Conservation (phyloP, 2,113 vertebrate genomes). For the Lagopus muta region DNA sequence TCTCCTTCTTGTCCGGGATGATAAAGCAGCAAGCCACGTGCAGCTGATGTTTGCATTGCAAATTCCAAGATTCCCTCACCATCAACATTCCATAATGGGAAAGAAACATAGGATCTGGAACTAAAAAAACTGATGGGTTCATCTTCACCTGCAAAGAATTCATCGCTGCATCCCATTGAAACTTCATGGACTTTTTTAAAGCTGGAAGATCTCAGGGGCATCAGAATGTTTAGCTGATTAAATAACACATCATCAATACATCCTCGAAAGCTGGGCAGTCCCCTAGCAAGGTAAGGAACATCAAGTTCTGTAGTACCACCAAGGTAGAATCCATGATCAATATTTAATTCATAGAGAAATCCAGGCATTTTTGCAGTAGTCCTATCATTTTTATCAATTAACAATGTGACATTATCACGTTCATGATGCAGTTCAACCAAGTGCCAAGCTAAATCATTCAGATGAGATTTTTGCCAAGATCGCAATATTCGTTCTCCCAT, state of each 20-base stretch:
- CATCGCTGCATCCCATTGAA: constrained; percentile 88
- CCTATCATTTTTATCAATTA: constrained; percentile 83
- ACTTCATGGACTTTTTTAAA: constrained; percentile 88
- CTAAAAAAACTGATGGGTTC: constrained; percentile 93
- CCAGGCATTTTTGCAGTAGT: constrained; percentile 71
- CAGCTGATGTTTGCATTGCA: constrained; percentile 81
- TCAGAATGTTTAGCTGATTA: constrained; percentile 85
- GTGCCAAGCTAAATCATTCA: constrained; percentile 91
- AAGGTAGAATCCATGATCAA: constrained; percentile 82
- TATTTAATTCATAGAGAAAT: constrained; percentile 69
- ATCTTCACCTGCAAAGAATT: constrained; percentile 87
- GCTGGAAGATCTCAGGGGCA: constrained; percentile 85
- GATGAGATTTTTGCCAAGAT: constrained; percentile 78
- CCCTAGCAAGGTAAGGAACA: constrained; percentile 76
- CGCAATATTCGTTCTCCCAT: constrained; percentile 76
- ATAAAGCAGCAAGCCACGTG: constrained; percentile 86
- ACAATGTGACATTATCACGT: constrained; percentile 74
- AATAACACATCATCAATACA: constrained; percentile 88
- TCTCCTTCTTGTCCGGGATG: constrained; percentile 81
- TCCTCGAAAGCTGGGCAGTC: constrained; percentile 79
- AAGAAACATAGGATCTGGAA: constrained; percentile 86
- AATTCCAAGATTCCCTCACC: constrained; percentile 78
- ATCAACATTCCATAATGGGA: constrained; percentile 79
- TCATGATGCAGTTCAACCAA: constrained; percentile 79
- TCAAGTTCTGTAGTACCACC: constrained; percentile 82